Evolutionary conservation across 1,140 invertebrate species (phyloP).

Genomic region (Zaprionus gabonicus): DNA sequence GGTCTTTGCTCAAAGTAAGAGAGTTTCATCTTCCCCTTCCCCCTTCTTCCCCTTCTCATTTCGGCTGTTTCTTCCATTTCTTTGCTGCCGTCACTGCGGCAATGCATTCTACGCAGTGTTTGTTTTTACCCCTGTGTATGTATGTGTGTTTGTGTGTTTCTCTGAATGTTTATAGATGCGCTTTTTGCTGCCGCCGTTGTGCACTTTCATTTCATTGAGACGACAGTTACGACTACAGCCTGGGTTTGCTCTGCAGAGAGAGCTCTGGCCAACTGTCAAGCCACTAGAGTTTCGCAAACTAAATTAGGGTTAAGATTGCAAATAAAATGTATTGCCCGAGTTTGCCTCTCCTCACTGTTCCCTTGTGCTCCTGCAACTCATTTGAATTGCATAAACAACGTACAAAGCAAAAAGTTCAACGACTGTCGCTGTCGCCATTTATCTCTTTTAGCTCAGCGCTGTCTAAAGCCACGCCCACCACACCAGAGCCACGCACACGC

Average conservation of each 20-base stretch:
- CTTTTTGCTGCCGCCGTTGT: conserved; percentile 66
- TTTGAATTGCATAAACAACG: conserved; percentile 82
- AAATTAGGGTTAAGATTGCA: conserved; percentile 82
- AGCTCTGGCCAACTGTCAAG: conserved; percentile 49
- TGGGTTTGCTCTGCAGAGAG: conserved; percentile 16
- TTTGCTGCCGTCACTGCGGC: not conserved
- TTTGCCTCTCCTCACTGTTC: conserved; percentile 5
- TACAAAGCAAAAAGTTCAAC: conserved; percentile 79
- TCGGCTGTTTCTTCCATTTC: conserved; percentile 15
- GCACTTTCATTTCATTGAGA: conserved; percentile 80
- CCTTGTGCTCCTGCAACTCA: conserved; percentile 50
- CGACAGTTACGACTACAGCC: conserved; percentile 62
- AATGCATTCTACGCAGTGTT: conserved; percentile 2
- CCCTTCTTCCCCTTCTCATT: not conserved
- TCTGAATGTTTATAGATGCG: conserved; percentile 72
- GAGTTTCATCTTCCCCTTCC: conserved; percentile 1
- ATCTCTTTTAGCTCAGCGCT: conserved; percentile 74
- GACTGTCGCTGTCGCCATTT: conserved; percentile 74
- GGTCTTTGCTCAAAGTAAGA: conserved; percentile 72
- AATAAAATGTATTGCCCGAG: conserved; percentile 77
- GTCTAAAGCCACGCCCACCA: conserved; percentile 78
- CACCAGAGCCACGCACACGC: conserved; percentile 5
- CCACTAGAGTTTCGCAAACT: conserved; percentile 70
- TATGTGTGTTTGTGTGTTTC: conserved; percentile 16
- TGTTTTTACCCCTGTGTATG: conserved; percentile 46